Evolutionary conservation across 2,888 invertebrate genomes (phyloP).

Genomic region (Nebria salina): DNA sequence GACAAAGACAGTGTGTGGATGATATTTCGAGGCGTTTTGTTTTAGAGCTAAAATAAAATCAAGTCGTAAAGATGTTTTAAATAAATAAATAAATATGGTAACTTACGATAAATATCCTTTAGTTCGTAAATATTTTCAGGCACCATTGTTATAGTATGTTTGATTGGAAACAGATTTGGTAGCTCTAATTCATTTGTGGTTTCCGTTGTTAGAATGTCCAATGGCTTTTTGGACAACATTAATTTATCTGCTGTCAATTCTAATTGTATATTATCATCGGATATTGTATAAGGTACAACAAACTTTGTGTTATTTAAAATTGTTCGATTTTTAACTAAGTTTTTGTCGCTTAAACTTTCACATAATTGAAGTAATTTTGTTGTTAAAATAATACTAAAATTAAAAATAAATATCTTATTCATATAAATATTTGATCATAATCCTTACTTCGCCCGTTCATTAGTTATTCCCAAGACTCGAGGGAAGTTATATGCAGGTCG

Average conservation of each 20-base stretch:
- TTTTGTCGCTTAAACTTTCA: conserved; percentile 70
- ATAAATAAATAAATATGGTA: conserved; percentile 38
- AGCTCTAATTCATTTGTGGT: conserved; percentile 67
- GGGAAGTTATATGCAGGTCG: conserved; percentile 79
- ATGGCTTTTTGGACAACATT: conserved; percentile 70
- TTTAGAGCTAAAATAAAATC: conserved; percentile 64
- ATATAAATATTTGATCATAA: conserved; percentile 1
- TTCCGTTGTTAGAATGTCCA: conserved; percentile 66
- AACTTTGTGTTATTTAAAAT: conserved; percentile 70
- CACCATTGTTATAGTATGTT: conserved; percentile 74
- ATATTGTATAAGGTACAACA: conserved; percentile 69
- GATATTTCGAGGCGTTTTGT: conserved; percentile 62
- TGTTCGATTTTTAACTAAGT: conserved; percentile 67
- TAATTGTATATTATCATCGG: conserved; percentile 72
- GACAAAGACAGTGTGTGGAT: conserved; percentile 84
- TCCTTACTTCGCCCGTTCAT: conserved; percentile 74
- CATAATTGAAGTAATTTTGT: conserved; percentile 75
- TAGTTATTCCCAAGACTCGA: conserved; percentile 78
- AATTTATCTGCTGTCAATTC: conserved; percentile 73
- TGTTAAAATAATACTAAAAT: conserved; percentile 72
- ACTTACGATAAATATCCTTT: conserved; percentile 78
- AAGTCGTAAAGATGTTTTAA: neutral
- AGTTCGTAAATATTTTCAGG: conserved; percentile 72
- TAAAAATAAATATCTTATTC: conserved; percentile 38
- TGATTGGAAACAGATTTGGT: conserved; percentile 80